These are phyloP conservation scores for Sinella curviseta DNA, from an alignment of 1,140 invertebrate genomes.

Conservation along the genomic window DNA sequence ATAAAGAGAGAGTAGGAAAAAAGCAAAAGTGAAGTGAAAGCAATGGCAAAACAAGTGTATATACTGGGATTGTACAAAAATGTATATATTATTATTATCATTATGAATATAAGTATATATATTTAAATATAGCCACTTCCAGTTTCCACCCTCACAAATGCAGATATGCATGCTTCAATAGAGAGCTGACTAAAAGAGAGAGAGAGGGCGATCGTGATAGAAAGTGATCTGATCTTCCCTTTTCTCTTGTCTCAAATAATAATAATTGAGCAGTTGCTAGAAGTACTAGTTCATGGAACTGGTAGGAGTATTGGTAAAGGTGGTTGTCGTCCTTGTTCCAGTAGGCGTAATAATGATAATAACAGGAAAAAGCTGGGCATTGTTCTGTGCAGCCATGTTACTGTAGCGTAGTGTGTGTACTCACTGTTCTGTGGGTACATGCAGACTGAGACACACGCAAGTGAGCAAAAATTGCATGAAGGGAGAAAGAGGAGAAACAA, in stretches of 20 bases:
- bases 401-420: too few relatives aligned
- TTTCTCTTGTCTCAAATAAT: slow-evolving; percentile 16
- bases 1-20: neutral
- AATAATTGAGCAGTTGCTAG: slow-evolving; percentile 15
- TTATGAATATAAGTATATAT: too few relatives aligned
- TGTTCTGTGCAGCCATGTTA: too few relatives aligned
- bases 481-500: too few relatives aligned
- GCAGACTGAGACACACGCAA: neutral
- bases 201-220: slow-evolving; percentile 3
- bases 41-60: neutral
- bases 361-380: neutral
- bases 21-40: neutral
- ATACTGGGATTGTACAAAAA: too few relatives aligned
- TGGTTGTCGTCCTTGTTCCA: too few relatives aligned
- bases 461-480: neutral
- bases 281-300: neutral
- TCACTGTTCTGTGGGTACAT: too few relatives aligned
- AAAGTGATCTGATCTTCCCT: slow-evolving; percentile 14
- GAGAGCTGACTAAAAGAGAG: neutral
- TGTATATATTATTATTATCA: too few relatives aligned
- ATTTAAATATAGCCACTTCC: too few relatives aligned
- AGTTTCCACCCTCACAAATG: too few relatives aligned
- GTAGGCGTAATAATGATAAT: too few relatives aligned
- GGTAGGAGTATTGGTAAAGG: neutral
- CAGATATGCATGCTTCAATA: too few relatives aligned